Evolutionary conservation across 2,113 vertebrate genomes (phyloP), one percentile per base, ranked within the genome.

Genomic region (Daubentonia madagascariensis): DNA sequence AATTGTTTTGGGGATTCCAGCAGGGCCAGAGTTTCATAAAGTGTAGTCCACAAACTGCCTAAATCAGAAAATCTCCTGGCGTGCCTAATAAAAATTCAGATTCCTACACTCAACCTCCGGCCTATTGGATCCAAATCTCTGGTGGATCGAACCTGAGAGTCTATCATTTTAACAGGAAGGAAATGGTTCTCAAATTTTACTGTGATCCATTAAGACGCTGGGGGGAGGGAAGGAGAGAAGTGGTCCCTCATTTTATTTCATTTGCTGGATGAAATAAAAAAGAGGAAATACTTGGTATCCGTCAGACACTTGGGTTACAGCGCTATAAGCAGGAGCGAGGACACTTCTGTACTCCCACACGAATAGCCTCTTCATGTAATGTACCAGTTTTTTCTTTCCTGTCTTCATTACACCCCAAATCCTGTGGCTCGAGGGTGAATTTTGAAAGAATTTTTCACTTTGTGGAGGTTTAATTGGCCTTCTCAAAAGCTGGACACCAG

Each of bases 401-500:
- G 8, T 76, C 14, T 85, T 40, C 65, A 32, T 30, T 22, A 84
- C 3, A 63, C 54, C 6, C 30, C 54, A 79, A 50, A 17, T 17
- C 30, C 86, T 89, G 17, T 25, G 83, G 5, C 89, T 83, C 96
- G 83, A 97, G 93, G 84, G 91, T 57, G 25, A 96, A 96, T 97
- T 97, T 91, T 91, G 70, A 98, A 98, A 95, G 87, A 88, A 80
- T 86, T 95, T 95, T 91, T 88, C 61, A 32, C 76, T 97, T 68
- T 70, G 86, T 87, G 80, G 94, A 97, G 98, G 67, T 78, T 94
- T 8, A 93, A 37, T 96, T 92, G 78, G n/a, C 96, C 92, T 43
- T 96, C 91, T 98, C 85, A 94, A 95, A 98, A 97, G 75, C 45
- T 89, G 93, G 89, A 96, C 85, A 94, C 59, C 43, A 70, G 84